Evolutionary conservation across 2,113 vertebrate species (phyloP).

Genomic region (Thalassarche chlororhynchos): DNA sequence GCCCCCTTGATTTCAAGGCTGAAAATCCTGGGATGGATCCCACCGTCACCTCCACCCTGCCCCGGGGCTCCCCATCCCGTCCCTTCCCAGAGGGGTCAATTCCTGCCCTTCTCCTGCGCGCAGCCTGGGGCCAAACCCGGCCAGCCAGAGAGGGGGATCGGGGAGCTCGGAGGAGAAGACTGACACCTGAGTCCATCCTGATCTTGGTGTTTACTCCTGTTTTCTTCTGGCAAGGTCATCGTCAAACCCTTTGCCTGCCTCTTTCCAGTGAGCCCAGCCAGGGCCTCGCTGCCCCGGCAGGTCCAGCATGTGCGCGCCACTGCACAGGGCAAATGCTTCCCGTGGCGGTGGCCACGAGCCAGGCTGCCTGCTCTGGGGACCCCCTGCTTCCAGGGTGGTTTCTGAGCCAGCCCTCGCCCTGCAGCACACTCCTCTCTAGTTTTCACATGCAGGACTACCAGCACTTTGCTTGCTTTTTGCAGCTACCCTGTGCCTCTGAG

Average conservation of each 20-base stretch:
- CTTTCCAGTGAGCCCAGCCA: neutral
- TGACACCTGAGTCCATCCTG: rapidly evolving
- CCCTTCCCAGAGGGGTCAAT: neutral
- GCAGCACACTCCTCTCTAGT: neutral
- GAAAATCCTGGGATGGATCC: neutral
- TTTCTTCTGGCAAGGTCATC: too few relatives aligned
- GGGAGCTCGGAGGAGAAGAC: neutral
- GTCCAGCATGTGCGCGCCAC: neutral
- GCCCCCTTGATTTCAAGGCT: neutral
- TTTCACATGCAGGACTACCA: neutral
- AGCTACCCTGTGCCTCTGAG: neutral
- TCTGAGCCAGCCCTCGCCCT: neutral
- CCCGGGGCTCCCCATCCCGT: neutral
- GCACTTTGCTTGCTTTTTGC: neutral
- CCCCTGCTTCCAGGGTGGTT: neutral
- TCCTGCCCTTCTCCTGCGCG: neutral
- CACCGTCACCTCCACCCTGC: neutral
- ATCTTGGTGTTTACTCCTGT: neutral
- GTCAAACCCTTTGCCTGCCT: neutral
- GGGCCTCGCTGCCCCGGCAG: neutral
- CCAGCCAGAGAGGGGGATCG: neutral
- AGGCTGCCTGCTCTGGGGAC: neutral
- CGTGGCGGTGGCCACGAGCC: neutral
- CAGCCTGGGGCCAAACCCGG: neutral
- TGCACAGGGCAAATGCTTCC: neutral